Conservation (phyloP, 2,888 invertebrate genomes). For the Crematogaster levior region DNA sequence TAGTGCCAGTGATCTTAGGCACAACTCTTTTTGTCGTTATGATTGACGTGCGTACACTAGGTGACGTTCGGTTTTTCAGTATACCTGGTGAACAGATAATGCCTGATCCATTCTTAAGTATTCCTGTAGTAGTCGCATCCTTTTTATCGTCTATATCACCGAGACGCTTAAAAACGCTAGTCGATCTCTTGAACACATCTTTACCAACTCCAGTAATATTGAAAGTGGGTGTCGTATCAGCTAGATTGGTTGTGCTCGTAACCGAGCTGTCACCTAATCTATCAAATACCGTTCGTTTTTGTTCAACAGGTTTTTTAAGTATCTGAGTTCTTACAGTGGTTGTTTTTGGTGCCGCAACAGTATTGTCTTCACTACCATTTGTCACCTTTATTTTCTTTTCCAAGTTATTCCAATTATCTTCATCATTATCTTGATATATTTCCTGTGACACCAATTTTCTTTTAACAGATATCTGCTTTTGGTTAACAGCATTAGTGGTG, state of each 20-base stretch:
- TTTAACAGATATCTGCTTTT: slow-evolving; percentile 70
- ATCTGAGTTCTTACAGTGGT: slow-evolving; percentile 84
- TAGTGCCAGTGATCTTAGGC: slow-evolving; percentile 79
- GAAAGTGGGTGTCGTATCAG: slow-evolving; percentile 79
- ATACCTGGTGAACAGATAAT: slow-evolving; percentile 75
- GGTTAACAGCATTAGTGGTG: slow-evolving; percentile 51
- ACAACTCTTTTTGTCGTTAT: slow-evolving; percentile 68
- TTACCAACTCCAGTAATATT: slow-evolving; percentile 83
- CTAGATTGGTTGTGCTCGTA: slow-evolving; percentile 84
- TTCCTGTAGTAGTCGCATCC: slow-evolving; percentile 71
- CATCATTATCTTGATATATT: slow-evolving; percentile 68
- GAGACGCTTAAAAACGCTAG: slow-evolving; percentile 83
- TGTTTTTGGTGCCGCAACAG: slow-evolving; percentile 85
- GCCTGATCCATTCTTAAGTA: slow-evolving; percentile 80
- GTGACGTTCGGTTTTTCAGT: slow-evolving; percentile 75
- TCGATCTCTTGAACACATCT: slow-evolving; percentile 79
- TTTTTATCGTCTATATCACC: slow-evolving; percentile 82
- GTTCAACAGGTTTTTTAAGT: slow-evolving; percentile 81
- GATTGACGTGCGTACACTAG: slow-evolving; percentile 64
- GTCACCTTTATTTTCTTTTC: slow-evolving; percentile 58
- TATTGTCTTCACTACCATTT: slow-evolving; percentile 78
- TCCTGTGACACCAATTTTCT: slow-evolving; percentile 77
- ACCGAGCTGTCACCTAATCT: slow-evolving; percentile 86
- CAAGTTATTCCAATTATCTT: slow-evolving; percentile 68
- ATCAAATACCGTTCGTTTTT: slow-evolving; percentile 86